Evolutionary conservation across 2,888 invertebrate genomes (phyloP).

Genomic region (Acronicta alni): DNA sequence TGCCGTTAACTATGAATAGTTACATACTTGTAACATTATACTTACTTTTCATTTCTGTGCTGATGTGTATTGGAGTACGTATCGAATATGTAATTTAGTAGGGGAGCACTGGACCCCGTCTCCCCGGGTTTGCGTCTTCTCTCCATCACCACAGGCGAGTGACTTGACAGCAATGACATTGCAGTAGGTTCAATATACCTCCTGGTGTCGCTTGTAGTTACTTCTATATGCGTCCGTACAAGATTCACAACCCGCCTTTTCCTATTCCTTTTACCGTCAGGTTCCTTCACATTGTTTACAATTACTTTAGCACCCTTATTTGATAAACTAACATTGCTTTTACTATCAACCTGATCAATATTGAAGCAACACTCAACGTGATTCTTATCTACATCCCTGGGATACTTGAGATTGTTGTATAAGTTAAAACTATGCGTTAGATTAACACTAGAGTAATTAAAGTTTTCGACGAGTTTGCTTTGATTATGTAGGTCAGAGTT

Average conservation of each 20-base stretch:
- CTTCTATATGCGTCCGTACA: conserved; percentile 59
- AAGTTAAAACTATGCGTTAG: conserved; percentile 65
- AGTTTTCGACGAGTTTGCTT: conserved; percentile 65
- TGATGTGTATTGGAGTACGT: conserved; percentile 84
- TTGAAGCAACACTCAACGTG: conserved; percentile 63
- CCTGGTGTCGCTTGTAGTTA: conserved; percentile 53
- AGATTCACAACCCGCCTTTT: conserved; percentile 75
- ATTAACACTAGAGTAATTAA: conserved; percentile 71
- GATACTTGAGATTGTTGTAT: conserved; percentile 62
- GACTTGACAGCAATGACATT: conserved; percentile 59
- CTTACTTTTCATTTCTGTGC: conserved; percentile 83
- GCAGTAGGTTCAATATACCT: conserved; percentile 61
- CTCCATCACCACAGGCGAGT: conserved; percentile 67
- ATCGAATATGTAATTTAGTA: conserved; percentile 85
- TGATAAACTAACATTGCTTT: conserved; percentile 51
- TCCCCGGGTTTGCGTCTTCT: conserved; percentile 79
- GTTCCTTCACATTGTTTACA: conserved; percentile 47
- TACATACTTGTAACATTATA: conserved; percentile 21
- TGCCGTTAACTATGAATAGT: background rate
- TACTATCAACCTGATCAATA: conserved; percentile 43
- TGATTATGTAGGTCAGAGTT: conserved; percentile 69
- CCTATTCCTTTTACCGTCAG: conserved; percentile 67
- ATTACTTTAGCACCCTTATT: conserved; percentile 68
- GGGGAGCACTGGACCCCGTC: conserved; percentile 81
- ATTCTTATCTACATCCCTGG: conserved; percentile 53